phyloP scores from a whole-genome alignment of 2,113 vertebrate species.

The Lepus europaeus region DNA sequence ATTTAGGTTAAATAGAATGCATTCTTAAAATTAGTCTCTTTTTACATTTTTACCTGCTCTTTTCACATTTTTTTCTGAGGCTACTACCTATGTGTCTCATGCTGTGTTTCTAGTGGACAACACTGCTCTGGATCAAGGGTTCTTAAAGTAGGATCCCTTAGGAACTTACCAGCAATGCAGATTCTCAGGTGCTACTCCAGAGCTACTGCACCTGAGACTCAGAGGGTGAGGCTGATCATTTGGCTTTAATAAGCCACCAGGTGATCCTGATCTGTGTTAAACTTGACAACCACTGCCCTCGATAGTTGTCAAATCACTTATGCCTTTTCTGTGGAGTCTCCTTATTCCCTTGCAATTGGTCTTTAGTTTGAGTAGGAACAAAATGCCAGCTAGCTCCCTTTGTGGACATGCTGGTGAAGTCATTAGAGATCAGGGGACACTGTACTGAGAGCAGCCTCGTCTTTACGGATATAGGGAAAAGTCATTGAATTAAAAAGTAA shows the following conservation, averaged over 20 bases:
- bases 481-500: not conserved
- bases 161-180: not conserved
- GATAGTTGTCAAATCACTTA: not conserved
- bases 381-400: not conserved
- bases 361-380: not conserved
- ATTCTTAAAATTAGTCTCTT: not conserved
- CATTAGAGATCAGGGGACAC: not conserved
- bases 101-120: not conserved
- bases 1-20: constrained; percentile 1
- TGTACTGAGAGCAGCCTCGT: not conserved
- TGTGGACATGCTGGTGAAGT: not conserved
- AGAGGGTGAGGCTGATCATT: not conserved
- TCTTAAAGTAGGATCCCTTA: not conserved
- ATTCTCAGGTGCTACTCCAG: not conserved
- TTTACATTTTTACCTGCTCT: not conserved
- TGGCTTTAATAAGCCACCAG: not conserved
- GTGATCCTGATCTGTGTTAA: not conserved
- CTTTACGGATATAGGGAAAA: not conserved
- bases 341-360: not conserved
- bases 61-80: not conserved
- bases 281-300: not conserved
- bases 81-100: not conserved
- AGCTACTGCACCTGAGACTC: not conserved
- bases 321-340: not conserved
- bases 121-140: not conserved